These are phyloP conservation scores for Pyrochroa serraticornis DNA, from an alignment of 2,888 invertebrate genomes.

Conservation along the genomic window DNA sequence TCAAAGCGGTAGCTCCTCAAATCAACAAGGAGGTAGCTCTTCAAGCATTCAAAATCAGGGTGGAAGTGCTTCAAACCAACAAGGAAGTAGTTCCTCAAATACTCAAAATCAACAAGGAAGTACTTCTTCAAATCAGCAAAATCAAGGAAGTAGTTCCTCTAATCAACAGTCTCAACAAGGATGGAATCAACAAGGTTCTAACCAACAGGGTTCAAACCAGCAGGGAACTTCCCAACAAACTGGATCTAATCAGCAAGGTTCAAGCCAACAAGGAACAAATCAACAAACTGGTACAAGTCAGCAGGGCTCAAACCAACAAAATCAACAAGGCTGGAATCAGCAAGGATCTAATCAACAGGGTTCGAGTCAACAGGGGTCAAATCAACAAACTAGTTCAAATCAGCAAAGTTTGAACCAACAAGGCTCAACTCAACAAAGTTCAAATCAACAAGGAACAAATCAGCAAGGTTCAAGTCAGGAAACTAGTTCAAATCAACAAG, in stretches of 20 bases:
- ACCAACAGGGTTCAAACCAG: conserved; percentile 9
- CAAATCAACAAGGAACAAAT: conserved; percentile 20
- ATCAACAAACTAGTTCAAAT: conserved; percentile 34
- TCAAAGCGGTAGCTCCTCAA: conserved; percentile 7
- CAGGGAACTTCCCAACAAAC: conserved; percentile 13
- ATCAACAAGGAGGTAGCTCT: conserved; percentile 14
- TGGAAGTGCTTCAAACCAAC: no score
- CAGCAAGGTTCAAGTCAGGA: conserved; percentile 4
- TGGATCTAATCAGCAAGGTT: conserved; percentile 24
- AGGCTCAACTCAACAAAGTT: conserved; percentile 15
- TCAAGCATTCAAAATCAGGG: conserved; percentile 20
- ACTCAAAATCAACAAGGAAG: conserved; percentile 6
- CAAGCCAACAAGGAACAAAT: conserved; percentile 11
- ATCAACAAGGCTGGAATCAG: conserved; percentile 30
- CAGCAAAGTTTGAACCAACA: conserved; percentile 49
- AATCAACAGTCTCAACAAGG: conserved; percentile 17
- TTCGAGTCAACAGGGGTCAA: conserved; percentile 19
- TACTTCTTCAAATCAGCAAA: conserved; percentile 13
- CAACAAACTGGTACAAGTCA: conserved; percentile 19
- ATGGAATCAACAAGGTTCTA: conserved; percentile 1
- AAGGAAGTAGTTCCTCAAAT: no score
- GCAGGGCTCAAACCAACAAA: conserved; percentile 24
- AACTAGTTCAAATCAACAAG: conserved; percentile 26
- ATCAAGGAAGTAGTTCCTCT: conserved; percentile 14
- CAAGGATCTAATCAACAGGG: conserved; percentile 29